Conservation (phyloP, 2,888 invertebrate genomes). For the Eupithecia subumbrata region DNA sequence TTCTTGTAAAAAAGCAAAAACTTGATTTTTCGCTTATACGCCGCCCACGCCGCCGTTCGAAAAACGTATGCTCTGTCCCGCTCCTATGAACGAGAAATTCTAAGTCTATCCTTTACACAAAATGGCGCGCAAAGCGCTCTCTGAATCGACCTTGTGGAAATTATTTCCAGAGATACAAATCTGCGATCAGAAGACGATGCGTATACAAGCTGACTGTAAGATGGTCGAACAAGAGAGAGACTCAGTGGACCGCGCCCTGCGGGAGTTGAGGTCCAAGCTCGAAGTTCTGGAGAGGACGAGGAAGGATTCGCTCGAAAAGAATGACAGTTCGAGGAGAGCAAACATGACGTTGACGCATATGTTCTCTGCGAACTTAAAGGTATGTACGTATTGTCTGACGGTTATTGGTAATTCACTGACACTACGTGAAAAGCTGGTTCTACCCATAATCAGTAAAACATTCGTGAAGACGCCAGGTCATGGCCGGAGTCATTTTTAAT, state of each 20-base stretch:
- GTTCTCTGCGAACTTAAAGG: conserved; percentile 81
- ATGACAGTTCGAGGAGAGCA: conserved; percentile 81
- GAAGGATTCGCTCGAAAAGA: conserved; percentile 82
- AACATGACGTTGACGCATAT: conserved; percentile 85
- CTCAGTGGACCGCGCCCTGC: conserved; percentile 84
- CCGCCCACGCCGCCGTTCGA: no score
- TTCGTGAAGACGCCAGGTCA: no score
- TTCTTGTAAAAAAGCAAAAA: no score
- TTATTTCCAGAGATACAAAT: conserved; percentile 78
- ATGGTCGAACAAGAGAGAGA: conserved; percentile 81
- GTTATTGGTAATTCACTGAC: no score
- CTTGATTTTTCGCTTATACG: no score
- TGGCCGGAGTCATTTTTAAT: no score
- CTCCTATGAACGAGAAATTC: no score
- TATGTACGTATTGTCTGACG: conserved; percentile 35
- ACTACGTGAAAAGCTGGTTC: no score
- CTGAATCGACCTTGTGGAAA: background rate
- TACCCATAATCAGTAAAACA: no score
- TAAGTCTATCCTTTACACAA: no score
- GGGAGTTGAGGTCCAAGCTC: conserved; percentile 85
- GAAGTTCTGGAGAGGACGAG: conserved; percentile 85
- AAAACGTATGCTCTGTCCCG: no score
- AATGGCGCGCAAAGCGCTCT: no score
- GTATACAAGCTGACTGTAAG: conserved; percentile 87
- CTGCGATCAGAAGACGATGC: conserved; percentile 89